These are phyloP conservation scores for Ophiothrix spiculata DNA, from an alignment of 35 echinoderm and acorn worm species.

Conservation along the genomic window DNA sequence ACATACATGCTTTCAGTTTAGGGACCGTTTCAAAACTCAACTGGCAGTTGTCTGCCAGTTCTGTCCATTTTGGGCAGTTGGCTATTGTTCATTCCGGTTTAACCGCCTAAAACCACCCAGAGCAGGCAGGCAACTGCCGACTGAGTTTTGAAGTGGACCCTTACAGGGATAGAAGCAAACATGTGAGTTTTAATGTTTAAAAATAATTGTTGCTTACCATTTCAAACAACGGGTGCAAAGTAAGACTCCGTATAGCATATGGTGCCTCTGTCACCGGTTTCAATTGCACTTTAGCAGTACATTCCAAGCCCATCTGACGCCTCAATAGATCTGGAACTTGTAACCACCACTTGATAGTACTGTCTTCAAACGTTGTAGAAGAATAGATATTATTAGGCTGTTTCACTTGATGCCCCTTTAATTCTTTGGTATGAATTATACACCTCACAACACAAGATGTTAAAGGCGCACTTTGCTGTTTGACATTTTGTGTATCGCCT, in stretches of 20 bases:
- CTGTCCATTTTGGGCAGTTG: too few species aligned
- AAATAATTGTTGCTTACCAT: too few species aligned
- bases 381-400: constrained; percentile 59
- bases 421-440: constrained; percentile 75
- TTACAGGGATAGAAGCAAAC: too few species aligned
- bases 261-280: constrained; percentile 60
- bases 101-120: too few species aligned
- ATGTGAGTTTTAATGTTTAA: too few species aligned
- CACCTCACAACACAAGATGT: constrained; percentile 64
- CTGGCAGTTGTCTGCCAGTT: too few species aligned
- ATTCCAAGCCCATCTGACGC: constrained; percentile 74
- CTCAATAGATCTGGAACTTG: constrained; percentile 83
- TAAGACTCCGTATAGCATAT: constrained; percentile 50
- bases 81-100: too few species aligned
- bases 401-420: constrained; percentile 51
- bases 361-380: constrained; percentile 68
- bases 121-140: too few species aligned
- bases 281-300: constrained; percentile 63
- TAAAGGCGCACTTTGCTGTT: background rate
- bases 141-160: too few species aligned
- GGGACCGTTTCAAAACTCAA: too few species aligned
- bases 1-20: too few species aligned
- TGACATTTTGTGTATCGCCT: background rate
- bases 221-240: constrained; percentile 66
- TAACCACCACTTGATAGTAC: constrained; percentile 61